phyloP scores from a whole-genome alignment of 2,888 invertebrate species.

The Pomacea canaliculata region DNA sequence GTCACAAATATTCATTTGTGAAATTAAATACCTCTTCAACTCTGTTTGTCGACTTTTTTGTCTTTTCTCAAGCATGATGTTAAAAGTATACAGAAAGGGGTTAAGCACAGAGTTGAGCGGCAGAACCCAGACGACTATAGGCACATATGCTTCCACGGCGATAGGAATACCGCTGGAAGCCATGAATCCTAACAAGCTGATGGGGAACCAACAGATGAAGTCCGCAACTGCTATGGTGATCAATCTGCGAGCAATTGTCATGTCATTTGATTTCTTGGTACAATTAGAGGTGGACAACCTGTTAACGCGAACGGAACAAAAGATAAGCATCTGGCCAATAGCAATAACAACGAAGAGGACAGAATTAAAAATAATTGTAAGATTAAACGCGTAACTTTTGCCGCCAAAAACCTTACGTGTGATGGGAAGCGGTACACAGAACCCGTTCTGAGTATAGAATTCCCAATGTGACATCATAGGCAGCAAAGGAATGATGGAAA shows the following conservation, averaged over 20 bases:
- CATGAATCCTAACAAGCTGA: not conserved
- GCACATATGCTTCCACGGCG: not conserved
- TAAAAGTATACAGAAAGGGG: not conserved
- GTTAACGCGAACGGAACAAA: not conserved
- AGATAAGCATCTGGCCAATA: not conserved
- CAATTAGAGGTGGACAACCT: not conserved
- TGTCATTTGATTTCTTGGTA: not conserved
- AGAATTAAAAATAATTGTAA: not conserved
- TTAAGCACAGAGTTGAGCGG: not conserved
- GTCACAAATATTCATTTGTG: no score
- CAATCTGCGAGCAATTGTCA: not conserved
- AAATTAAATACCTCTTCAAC: no score
- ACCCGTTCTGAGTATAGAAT: slow-evolving; percentile 21
- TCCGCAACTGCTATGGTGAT: not conserved
- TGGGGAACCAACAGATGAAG: not conserved
- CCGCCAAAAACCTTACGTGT: not conserved
- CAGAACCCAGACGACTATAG: not conserved
- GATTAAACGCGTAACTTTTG: not conserved
- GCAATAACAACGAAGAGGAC: not conserved
- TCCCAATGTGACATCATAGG: slow-evolving; percentile 12
- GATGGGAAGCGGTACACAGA: slow-evolving; percentile 22
- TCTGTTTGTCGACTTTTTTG: not conserved
- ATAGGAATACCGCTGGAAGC: not conserved
- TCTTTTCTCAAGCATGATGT: not conserved
- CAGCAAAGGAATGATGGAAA: slow-evolving; percentile 17